Evolutionary conservation across 2,797 vertebrate genomes (phyloP).

Genomic region (Brachymystax lenok): DNA sequence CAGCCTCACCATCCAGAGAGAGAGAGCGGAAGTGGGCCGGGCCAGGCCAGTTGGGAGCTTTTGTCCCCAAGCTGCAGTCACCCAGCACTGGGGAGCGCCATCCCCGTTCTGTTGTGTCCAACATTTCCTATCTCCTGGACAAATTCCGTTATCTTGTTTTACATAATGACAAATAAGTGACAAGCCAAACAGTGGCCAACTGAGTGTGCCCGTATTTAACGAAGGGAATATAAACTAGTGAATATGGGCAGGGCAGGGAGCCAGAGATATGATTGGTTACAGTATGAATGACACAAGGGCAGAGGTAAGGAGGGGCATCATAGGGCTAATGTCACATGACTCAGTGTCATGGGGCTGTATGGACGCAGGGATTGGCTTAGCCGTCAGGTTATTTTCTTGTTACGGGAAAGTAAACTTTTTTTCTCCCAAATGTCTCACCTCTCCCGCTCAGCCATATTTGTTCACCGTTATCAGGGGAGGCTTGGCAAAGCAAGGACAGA

Average conservation of each 20-base stretch:
- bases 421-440: not conserved
- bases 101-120: constrained; percentile 15
- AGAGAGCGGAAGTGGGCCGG: constrained; percentile 7
- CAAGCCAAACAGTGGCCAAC: constrained; percentile 55
- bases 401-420: not conserved
- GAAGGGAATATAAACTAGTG: constrained; percentile 68
- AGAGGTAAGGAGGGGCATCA: constrained; percentile 40
- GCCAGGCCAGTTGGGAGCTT: not conserved
- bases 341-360: not conserved
- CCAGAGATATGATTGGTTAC: constrained; percentile 63
- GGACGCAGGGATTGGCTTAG: constrained; percentile 49
- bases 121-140: constrained; percentile 27
- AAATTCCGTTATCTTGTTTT: constrained; percentile 51
- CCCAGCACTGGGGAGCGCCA: not conserved
- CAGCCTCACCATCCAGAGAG: constrained; percentile 35
- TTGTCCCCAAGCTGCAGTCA: not conserved
- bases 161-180: constrained; percentile 66
- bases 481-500: constrained; percentile 55
- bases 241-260: constrained; percentile 56
- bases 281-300: constrained; percentile 47
- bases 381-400: constrained; percentile 18
- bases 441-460: constrained; percentile 53
- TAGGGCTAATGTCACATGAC: constrained; percentile 41
- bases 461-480: constrained; percentile 65
- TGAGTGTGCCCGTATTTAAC: constrained; percentile 53